Conservation (phyloP, 1,140 invertebrate genomes). For the Anadara kagoshimensis region DNA sequence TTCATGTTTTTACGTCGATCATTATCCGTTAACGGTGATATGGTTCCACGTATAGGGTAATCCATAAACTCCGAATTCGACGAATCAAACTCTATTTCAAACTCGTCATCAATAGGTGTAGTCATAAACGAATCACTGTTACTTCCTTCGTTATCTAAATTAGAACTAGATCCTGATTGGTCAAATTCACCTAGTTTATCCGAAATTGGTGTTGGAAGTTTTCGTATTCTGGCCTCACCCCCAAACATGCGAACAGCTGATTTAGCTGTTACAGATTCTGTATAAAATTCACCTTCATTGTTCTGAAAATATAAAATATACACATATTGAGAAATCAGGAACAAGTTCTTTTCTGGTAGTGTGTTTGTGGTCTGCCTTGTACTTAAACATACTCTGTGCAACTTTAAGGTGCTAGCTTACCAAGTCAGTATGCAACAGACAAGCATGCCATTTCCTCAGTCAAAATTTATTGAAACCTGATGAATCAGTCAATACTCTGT, state of each 20-base stretch:
- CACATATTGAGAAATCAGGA: no score
- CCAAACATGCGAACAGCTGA: conserved; percentile 35
- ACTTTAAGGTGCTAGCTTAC: no score
- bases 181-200: not conserved
- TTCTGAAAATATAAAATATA: no score
- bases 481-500: no score
- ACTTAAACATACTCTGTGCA: no score
- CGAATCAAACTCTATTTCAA: no score
- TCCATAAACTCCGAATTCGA: conserved; percentile 23
- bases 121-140: not conserved
- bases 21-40: conserved; percentile 34
- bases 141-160: conserved; percentile 10
- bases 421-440: no score
- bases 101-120: not conserved
- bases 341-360: no score
- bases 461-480: no score
- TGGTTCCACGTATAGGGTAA: conserved; percentile 40
- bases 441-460: no score
- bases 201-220: conserved; percentile 34
- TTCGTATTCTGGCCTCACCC: conserved; percentile 38
- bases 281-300: no score
- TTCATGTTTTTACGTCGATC: not conserved
- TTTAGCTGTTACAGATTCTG: not conserved
- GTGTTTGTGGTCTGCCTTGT: no score
- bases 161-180: conserved; percentile 12